A percentile compares a stretch with the other conserved stretches of the same genome.
Conservation (phyloP, 2,797 vertebrate genomes). For the Botia almorhae region DNA sequence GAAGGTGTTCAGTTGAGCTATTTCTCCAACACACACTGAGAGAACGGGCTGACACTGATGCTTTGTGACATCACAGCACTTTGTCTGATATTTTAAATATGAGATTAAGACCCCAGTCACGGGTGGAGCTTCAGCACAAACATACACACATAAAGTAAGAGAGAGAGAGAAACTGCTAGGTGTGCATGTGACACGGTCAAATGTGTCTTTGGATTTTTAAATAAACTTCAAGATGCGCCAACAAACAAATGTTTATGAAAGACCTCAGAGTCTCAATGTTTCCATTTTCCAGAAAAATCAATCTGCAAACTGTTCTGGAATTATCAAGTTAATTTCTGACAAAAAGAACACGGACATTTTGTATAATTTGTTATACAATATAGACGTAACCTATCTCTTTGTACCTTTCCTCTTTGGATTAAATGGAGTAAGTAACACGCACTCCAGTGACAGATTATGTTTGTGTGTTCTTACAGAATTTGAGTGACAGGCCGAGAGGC, state of each 20-base stretch:
- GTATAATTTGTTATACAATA: too few relatives aligned
- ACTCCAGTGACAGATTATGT: too few relatives aligned
- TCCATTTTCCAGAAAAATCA: not conserved
- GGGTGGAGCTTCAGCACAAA: constrained; percentile 36
- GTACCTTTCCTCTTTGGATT: constrained; percentile 15
- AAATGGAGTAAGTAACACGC: not conserved
- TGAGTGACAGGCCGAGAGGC: constrained; percentile 75
- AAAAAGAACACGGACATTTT: too few relatives aligned
- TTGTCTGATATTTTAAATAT: constrained; percentile 85
- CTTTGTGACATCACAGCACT: constrained; percentile 82
- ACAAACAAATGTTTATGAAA: not conserved
- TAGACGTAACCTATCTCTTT: too few relatives aligned
- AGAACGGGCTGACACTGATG: constrained; percentile 68
- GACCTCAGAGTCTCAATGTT: not conserved
- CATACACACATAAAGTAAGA: not conserved
- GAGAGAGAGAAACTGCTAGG: not conserved
- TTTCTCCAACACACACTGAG: constrained; percentile 65
- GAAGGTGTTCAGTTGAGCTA: constrained; percentile 74
- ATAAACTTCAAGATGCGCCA: not conserved
- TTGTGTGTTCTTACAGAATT: constrained; percentile 52
- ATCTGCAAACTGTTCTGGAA: not conserved
- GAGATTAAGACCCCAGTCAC: constrained; percentile 62
- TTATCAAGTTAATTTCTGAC: not conserved
- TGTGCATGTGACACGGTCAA: constrained; percentile 8
- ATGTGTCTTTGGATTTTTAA: not conserved